Evolutionary conservation across 1,140 invertebrate genomes (phyloP), one percentile per base, ranked within the genome.

Genomic region (Drosophila burlai): DNA sequence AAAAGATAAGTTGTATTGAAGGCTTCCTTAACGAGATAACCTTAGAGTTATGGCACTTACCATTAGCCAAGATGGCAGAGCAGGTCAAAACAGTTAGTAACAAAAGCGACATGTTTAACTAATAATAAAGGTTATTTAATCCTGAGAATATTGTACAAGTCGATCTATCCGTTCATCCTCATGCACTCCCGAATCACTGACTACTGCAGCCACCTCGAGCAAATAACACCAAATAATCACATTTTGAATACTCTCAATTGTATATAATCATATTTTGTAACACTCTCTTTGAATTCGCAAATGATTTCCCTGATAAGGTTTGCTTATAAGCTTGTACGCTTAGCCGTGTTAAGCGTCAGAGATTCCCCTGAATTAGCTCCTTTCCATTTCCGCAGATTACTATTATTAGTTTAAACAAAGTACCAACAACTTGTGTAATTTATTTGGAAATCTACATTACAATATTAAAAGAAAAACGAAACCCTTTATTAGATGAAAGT

Each of bases 61-160:
- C 78, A 7, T 75, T n/a, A 9, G 67, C 45, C 36, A 73, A 65
- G 5, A 54, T 38, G 29, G 36, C 50, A 5, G 31, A 84, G 18
- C 63, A 50, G 16, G 43, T 36, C 21, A 89, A 42, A 24, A 84
- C n/a, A 40, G 68, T 49, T 34, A 49, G 34, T 34, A 79, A 10
- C 26, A 49, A 29, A 36, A 11, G 36, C n/a, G 40, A 38, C 85
- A 87, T 87, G 43, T 38, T 80, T 36, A 52, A 21, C 10, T 45
- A 45, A 21, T 24, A 24, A 24, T 24, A 3, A 24, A 24, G 24
- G 24, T 24, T 24, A 24, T 24, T 24, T 24, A 24, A 24, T 24
- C 24, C 24, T 24, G 24, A 24, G 24, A 24, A 24, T 24, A 24
- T 24, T 24, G 3, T 24, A 24, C 24, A 24, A 24, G 24, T 24